Base-by-base conservation (phyloP, 2,797 vertebrate genomes). In the Valencia hispanica region DNA sequence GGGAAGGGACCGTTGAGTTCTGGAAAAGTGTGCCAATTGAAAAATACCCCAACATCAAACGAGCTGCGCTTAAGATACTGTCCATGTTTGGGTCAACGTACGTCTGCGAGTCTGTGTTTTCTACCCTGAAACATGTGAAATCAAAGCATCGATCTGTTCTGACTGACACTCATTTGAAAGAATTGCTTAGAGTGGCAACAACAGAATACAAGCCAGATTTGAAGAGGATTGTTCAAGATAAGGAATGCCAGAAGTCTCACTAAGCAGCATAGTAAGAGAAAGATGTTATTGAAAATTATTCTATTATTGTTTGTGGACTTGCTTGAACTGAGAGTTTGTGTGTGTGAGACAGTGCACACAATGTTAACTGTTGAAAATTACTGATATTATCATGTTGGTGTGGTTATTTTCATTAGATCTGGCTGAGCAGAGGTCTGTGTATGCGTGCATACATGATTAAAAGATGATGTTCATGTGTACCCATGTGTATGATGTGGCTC, bases 11-110 rank as follows among this genome's bases (percentile, higher is more conserved):
- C 76, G 57, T 65, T 43, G 80, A 80, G 53, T 81, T 83, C 47
- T 81, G 78, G 73, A 83, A 78, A 86, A 76, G 12, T 80, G 70
- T 89, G 82, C 79, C 83, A 68, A 79, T 72, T 20, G 80, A 85
- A 74, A 87, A 72, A 71, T 86, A 74, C 43, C 74, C 77, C 10
- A 47, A 72, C 69, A n/a, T 87, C 53, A 87, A 83, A 84, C 36
- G 5, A 25, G 78, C 73, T 75, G 76, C 34, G 3, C 72, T 78
- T 8, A 83, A 84, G 76, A 34, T 78, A 48, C 63, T 82, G 77
- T 80, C 77, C 45, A 79, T 87, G 74, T 86, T 80, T 76, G 70
- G 68, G 57, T 86, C 79, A 77, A 79, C 78, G 32, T 83, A 82
- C 25, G 39, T 87, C 77, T 84, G 79, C 12, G 48, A 84, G 65